These are phyloP conservation scores for Micronycteris hirsuta DNA, from an alignment of 2,113 vertebrate species.

Conservation along the genomic window DNA sequence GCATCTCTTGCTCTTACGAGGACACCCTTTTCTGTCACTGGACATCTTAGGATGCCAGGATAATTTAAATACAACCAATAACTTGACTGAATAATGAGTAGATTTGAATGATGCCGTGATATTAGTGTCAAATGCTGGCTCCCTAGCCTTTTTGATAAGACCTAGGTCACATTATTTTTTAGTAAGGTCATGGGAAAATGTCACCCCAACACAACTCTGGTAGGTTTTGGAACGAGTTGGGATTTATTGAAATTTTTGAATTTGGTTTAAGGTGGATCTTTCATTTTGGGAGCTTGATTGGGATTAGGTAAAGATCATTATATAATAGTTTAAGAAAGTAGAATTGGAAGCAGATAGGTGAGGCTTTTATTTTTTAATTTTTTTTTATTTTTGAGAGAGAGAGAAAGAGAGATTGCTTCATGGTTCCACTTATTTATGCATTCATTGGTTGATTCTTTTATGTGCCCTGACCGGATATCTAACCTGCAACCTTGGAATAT, in stretches of 20 bases:
- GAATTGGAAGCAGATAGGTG: not conserved
- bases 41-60: not conserved
- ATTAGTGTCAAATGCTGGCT: not conserved
- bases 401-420: too few relatives aligned
- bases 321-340: not conserved
- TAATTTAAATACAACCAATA: not conserved
- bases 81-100: not conserved
- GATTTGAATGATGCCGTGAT: not conserved
- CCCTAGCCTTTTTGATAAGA: not conserved
- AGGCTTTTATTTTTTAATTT: not conserved
- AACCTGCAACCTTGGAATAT: too few relatives aligned
- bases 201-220: not conserved
- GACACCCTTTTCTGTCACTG: not conserved
- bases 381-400: too few relatives aligned
- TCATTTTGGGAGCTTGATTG: not conserved
- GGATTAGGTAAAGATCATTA: not conserved
- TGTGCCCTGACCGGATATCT: too few relatives aligned
- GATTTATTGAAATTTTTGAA: not conserved
- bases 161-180: not conserved
- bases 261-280: not conserved
- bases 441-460: too few relatives aligned
- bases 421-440: too few relatives aligned
- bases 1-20: not conserved
- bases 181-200: not conserved
- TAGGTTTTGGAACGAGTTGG: not conserved